Conservation (phyloP, 1,140 invertebrate species). For the Drosophila teissieri region DNA sequence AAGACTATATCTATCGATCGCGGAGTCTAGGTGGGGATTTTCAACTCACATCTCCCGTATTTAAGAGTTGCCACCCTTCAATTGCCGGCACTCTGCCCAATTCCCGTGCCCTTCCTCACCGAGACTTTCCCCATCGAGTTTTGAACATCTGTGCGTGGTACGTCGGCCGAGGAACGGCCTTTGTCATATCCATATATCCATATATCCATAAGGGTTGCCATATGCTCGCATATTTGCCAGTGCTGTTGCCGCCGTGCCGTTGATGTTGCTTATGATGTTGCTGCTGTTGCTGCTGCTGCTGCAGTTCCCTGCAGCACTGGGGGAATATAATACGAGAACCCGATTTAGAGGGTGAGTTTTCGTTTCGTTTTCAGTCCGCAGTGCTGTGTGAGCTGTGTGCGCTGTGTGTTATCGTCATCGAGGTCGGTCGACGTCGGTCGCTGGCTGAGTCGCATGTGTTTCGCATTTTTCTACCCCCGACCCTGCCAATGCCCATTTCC, state of each 20-base stretch:
- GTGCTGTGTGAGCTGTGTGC: conserved; percentile 1
- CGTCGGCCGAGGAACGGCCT: conserved; percentile 28
- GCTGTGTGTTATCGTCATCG: conserved; percentile 68
- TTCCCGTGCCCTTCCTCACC: not conserved
- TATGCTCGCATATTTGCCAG: conserved; percentile 73
- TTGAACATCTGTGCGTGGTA: conserved; percentile 49
- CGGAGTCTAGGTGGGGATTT: conserved; percentile 13
- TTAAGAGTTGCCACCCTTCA: conserved; percentile 67
- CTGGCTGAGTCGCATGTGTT: conserved; percentile 74
- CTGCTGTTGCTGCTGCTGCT: conserved; percentile 4
- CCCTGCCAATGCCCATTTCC: conserved; percentile 15
- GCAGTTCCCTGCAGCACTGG: conserved; percentile 48
- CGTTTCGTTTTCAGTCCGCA: conserved; percentile 53
- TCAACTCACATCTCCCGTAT: conserved; percentile 5
- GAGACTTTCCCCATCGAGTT: conserved; percentile 30
- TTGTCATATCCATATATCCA: conserved; percentile 41
- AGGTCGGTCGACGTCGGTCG: conserved; percentile 52
- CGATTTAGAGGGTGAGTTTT: conserved; percentile 67
- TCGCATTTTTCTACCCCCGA: conserved; percentile 76
- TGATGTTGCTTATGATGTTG: conserved; percentile 14
- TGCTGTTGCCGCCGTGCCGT: conserved; percentile 13
- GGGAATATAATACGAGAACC: conserved; percentile 54
- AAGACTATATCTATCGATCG: conserved; percentile 21
- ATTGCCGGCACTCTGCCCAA: conserved; percentile 13
- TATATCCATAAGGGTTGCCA: conserved; percentile 72